Base-by-base conservation (phyloP, 2,888 invertebrate genomes). In the Torymus tubicola region DNA sequence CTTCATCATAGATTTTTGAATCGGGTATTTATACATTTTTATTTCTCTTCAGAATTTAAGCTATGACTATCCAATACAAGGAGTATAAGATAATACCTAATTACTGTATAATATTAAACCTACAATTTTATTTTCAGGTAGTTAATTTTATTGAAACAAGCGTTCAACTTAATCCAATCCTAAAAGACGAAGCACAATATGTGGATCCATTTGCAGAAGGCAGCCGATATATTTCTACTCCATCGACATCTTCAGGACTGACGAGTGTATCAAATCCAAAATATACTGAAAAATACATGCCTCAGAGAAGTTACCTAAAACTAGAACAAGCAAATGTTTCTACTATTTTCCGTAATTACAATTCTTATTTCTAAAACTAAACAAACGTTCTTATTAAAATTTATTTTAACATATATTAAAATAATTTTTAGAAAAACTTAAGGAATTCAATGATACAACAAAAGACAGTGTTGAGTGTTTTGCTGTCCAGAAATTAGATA, bases 71-170 rank as follows among this genome's bases (percentile, higher is more conserved):
- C 8, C 8, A 42, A 8, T 42, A 42, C 5, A 31, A 31, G 8
- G 5, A 31, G 31, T 31, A 31, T 5, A 31, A 5, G 31, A 2
- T 31, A 8, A 8, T 31, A 31, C 31, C 31, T 31, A 1, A 31
- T 31, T 31, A 31, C 8, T 31, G 8, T 31, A 3, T 70, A 3
- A 16, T 74, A 14, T 0, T 18, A 5, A 4, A n/a, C 42, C 5
- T 31, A 42, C 42, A 73, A 53, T 52, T 63, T n/a, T 42, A 21
- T 68, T 84, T 82, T 63, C 91, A 94, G 93, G 96, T 99, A 42
- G 98, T 98, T 3, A 96, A 97, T 90, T 98, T 98, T 89, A 97
- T 99, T 81, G 92, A 96, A 1, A 95, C 94, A 82, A 98, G 98
- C 90, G 94, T 96, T 31, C 85, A 86, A 74, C 85, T 83, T 13